phyloP scores from a whole-genome alignment of 2,888 invertebrate genomes.

The Terebella lapidaria region DNA sequence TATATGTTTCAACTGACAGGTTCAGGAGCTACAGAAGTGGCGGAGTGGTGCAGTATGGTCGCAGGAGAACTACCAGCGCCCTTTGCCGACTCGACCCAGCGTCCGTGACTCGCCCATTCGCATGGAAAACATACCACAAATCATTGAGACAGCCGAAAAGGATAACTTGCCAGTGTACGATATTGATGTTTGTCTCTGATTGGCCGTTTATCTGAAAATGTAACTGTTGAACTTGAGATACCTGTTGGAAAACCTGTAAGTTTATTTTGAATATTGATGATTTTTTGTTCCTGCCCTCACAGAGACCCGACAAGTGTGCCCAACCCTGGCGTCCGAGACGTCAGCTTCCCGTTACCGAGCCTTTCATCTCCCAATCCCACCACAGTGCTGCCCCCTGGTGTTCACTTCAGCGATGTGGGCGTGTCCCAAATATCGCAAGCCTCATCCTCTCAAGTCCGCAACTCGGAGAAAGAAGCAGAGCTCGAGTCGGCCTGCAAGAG shows the following conservation, averaged over 20 bases:
- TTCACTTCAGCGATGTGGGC: not conserved
- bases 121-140: not conserved
- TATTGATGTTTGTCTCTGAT: no score
- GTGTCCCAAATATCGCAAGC: not conserved
- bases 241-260: no score
- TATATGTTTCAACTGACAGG: conserved; percentile 25
- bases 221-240: no score
- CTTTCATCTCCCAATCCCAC: not conserved
- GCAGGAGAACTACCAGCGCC: conserved; percentile 11
- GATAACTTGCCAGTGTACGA: no score
- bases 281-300: no score
- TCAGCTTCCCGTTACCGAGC: not conserved
- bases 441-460: not conserved
- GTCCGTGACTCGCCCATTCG: not conserved
- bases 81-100: not conserved
- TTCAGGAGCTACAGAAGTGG: conserved; percentile 38
- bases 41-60: conserved; percentile 32
- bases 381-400: not conserved
- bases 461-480: conserved; percentile 23
- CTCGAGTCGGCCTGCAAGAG: conserved; percentile 40
- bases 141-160: not conserved
- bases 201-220: no score
- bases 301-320: not conserved
- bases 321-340: not conserved
- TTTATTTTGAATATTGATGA: no score